Conservation (phyloP, 1,140 invertebrate species). For the Tetragnatha versicolor region DNA sequence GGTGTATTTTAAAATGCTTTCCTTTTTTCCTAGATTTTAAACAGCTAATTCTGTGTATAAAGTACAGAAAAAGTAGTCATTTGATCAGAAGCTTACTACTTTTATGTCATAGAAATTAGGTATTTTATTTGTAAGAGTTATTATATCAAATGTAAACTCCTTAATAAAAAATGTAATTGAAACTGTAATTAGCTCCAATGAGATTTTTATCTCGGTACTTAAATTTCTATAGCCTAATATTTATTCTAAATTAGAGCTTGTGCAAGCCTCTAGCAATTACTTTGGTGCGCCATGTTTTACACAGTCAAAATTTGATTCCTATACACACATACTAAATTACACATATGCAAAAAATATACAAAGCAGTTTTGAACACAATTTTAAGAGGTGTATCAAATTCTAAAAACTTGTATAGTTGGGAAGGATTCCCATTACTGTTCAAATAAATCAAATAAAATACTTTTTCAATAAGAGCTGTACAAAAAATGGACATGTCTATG, state of each 20-base stretch:
- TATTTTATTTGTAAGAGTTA: not conserved
- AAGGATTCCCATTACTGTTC: not conserved
- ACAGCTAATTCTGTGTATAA: too few species aligned
- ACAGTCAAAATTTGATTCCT: not conserved
- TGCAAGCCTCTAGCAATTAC: not conserved
- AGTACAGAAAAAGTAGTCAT: too few species aligned
- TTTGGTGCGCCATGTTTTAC: not conserved
- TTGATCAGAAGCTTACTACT: too few species aligned
- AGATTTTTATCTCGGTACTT: not conserved
- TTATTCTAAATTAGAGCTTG: not conserved
- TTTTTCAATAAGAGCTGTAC: slow-evolving; percentile 50
- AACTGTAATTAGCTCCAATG: not conserved
- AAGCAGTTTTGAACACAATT: slow-evolving; percentile 14
- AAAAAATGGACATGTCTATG: slow-evolving; percentile 6
- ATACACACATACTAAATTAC: slow-evolving; percentile 5
- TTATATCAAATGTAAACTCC: not conserved
- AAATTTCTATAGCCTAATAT: not conserved
- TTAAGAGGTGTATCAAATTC: too few species aligned
- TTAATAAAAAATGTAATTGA: not conserved
- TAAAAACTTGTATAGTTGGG: not conserved
- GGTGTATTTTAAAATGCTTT: too few species aligned
- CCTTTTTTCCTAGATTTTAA: too few species aligned
- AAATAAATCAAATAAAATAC: slow-evolving; percentile 48
- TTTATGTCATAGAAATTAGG: not conserved
- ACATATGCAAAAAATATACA: not conserved